phyloP scores from a whole-genome alignment of 1,140 invertebrate species.

The Drosophila truncata region DNA sequence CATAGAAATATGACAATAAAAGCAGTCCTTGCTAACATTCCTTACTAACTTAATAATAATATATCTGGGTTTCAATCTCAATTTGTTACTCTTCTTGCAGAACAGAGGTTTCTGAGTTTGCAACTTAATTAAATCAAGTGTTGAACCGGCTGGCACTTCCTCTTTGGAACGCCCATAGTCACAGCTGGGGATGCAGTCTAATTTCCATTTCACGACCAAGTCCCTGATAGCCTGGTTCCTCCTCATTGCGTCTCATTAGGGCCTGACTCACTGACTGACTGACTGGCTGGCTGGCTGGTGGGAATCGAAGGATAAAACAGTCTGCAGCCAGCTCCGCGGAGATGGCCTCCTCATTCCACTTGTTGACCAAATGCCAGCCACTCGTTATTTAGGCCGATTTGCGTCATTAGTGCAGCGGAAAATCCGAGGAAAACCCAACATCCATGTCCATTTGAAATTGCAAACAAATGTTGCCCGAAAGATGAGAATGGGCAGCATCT shows the following conservation, averaged over 20 bases:
- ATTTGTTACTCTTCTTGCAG: no score
- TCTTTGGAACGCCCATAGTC: constrained; percentile 27
- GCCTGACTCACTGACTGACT: not conserved
- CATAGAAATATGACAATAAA: constrained; percentile 28
- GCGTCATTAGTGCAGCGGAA: constrained; percentile 71
- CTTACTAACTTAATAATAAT: not conserved
- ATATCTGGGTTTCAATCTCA: not conserved
- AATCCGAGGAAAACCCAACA: constrained; percentile 6
- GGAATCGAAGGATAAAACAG: constrained; percentile 39
- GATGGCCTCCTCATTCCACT: constrained; percentile 13
- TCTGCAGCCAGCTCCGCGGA: constrained; percentile 35
- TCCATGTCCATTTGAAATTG: constrained; percentile 11
- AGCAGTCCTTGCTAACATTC: not conserved
- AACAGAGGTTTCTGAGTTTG: no score
- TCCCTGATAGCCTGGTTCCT: constrained; percentile 34
- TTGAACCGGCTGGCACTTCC: constrained; percentile 37
- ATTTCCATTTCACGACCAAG: constrained; percentile 70
- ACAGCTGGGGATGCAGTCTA: constrained; percentile 58
- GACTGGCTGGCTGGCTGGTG: constrained; percentile 13
- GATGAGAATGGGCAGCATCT: constrained; percentile 45
- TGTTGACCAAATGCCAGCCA: constrained; percentile 73
- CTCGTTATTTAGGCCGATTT: constrained; percentile 77
- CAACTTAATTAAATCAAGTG: constrained; percentile 73
- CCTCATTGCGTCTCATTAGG: constrained; percentile 70
- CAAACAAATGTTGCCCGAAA: constrained; percentile 36